Evolutionary conservation across 2,888 invertebrate species (phyloP).

Genomic region (Apamea monoglypha): DNA sequence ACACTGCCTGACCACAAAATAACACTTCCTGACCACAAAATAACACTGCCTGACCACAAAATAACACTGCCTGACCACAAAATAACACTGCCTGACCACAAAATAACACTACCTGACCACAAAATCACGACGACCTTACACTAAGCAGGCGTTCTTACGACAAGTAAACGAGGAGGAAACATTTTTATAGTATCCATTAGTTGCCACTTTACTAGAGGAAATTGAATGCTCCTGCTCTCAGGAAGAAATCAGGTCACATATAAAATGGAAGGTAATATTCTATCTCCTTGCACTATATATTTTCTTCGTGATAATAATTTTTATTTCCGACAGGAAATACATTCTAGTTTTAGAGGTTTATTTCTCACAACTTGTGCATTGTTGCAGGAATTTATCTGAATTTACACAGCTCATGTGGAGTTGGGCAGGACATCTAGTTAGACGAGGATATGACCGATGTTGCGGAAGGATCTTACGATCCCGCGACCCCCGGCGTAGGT

Average conservation of each 20-base stretch:
- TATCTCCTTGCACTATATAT: conserved; percentile 9
- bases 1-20: background rate
- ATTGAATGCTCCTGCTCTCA: conserved; percentile 23
- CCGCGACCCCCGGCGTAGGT: too few relatives aligned
- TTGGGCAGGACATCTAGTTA: too few relatives aligned
- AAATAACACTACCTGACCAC: too few relatives aligned
- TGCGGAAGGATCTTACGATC: too few relatives aligned
- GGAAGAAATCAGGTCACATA: conserved; percentile 37
- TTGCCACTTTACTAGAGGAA: conserved; percentile 13
- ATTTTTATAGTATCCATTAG: conserved; percentile 33
- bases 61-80: background rate
- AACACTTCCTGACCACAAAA: background rate
- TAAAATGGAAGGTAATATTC: conserved; percentile 10
- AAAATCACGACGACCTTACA: background rate
- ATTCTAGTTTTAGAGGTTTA: background rate
- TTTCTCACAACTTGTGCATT: background rate
- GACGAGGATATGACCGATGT: too few relatives aligned
- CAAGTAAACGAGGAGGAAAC: background rate
- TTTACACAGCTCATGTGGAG: background rate
- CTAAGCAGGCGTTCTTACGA: background rate
- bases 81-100: background rate
- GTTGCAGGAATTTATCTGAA: background rate
- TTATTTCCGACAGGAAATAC: conserved; percentile 1
- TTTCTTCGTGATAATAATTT: background rate
- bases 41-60: background rate